Evolutionary conservation across 2,797 vertebrate genomes (phyloP), one percentile per base, ranked within the genome.

Genomic region (Channallabes apus): DNA sequence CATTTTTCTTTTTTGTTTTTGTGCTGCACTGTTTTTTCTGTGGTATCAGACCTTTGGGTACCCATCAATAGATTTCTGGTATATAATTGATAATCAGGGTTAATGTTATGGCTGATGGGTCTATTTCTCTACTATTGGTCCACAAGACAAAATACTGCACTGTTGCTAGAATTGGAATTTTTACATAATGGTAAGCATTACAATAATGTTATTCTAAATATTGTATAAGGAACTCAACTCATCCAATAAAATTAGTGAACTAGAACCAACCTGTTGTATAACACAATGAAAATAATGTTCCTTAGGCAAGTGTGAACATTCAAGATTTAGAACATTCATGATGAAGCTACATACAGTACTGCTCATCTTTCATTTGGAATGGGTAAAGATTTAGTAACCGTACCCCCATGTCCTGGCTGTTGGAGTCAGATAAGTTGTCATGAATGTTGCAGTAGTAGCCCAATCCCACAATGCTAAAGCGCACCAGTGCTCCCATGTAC

Each of bases 371-470:
- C 3, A 62, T 17, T 3, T 27, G n/a, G 65, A 46, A 24, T 29
- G n/a, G 61, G 17, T 65, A 51, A 80, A 51, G 38, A 65, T 15
- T 67, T 29, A 81, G 24, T 81, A 80, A 20, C 41, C 94, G 4
- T 94, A 99, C 98, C 93, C 98, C 98, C 85, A 98, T 93, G 82
- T 99, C 98, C 1, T 96, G 94, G 20, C 97, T 97, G 27, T 95
- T 97, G 90, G 96, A 95, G 82, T 99, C 97, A 2, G 98, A 97
- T 94, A 98, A 97, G 91, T 89, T 95, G 89, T 98, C 96, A 1
- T 99, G 98, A 86, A 99, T 95, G 88, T 98, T 98, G 87, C 94
- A 96, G 94, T 99, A 99, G 93, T 99, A 99, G 67, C 97, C 98
- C 85, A 99, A 92, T 86, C 97, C 97, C 80, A 99, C 95, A 0